These are phyloP conservation scores for Rhynchotus rufescens DNA, from an alignment of 2,797 vertebrate genomes.

Conservation along the genomic window DNA sequence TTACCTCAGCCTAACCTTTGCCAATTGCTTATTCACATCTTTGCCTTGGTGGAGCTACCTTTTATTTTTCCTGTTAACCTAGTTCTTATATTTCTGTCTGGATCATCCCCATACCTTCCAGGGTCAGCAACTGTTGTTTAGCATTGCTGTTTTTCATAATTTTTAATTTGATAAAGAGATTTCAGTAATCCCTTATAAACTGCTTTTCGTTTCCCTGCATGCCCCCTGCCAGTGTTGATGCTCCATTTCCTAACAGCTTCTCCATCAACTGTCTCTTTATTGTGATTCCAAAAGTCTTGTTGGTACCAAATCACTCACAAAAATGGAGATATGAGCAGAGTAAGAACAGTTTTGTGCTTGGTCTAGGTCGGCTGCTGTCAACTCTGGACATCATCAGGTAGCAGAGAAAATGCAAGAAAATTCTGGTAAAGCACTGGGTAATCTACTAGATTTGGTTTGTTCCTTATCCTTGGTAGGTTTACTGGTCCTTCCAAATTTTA, in stretches of 20 bases:
- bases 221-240: neutral
- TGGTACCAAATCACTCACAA: neutral
- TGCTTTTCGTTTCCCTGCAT: neutral
- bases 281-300: neutral
- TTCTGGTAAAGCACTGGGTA: neutral
- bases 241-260: neutral
- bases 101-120: neutral
- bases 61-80: neutral
- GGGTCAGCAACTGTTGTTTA: neutral
- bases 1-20: neutral
- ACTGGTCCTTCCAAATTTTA: neutral
- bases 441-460: neutral
- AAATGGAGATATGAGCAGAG: accelerated
- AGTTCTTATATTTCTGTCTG: neutral
- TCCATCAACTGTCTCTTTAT: neutral
- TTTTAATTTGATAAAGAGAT: neutral
- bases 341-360: neutral
- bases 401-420: neutral
- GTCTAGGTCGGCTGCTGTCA: neutral
- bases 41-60: neutral
- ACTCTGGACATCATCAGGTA: neutral
- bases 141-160: neutral
- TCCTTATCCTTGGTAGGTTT: neutral
- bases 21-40: neutral
- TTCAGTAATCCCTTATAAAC: neutral